Base-by-base conservation (phyloP, 2,113 vertebrate species). In the Chlorodrepanis virens region DNA sequence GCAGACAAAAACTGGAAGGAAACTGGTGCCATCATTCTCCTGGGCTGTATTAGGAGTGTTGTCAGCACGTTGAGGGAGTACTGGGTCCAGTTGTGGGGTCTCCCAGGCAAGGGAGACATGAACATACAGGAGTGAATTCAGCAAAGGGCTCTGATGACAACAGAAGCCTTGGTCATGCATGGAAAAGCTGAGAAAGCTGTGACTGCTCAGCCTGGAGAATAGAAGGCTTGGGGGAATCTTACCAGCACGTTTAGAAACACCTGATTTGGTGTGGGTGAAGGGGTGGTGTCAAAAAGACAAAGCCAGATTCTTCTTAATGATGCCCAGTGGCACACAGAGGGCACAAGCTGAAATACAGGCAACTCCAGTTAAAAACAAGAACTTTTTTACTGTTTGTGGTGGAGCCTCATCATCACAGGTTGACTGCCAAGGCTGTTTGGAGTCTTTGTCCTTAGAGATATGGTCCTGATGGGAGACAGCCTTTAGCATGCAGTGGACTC, bases 361-460 rank as follows among this genome's bases (percentile, higher is more conserved):
- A 93, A 50, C 22, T 54, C 6, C 3, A 3, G 4, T 40, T 68
- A 67, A 89, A 61, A 20, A 2, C 14, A 40, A 52, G 7, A 76
- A 65, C 9, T 31, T 44, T 29, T 70, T 29, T 29, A 54, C 11
- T 42, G 16, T 67, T 39, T 23, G 21, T 54, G 14, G 35, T 93
- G 0, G 0, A 40, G n/a, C 24, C 24, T 14, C 1, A 0, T n/a
- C 24, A 74, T n/a, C 24, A 74, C 9, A 33, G 6, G 27, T 53
- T 61, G 10, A 37, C 21, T 15, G 5, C 37, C 11, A 22, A 80
- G 27, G 25, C 25, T 40, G 3, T 22, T 14, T 77, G 23, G 31
- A 57, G 12, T 53, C 35, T 45, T 42, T 29, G 21, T 7, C 52
- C 28, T 71, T 80, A 21, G 14, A 68, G 22, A 25, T 20, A 31